Evolutionary conservation across 2,797 vertebrate species (phyloP).

Genomic region (Gymnodraco acuticeps): DNA sequence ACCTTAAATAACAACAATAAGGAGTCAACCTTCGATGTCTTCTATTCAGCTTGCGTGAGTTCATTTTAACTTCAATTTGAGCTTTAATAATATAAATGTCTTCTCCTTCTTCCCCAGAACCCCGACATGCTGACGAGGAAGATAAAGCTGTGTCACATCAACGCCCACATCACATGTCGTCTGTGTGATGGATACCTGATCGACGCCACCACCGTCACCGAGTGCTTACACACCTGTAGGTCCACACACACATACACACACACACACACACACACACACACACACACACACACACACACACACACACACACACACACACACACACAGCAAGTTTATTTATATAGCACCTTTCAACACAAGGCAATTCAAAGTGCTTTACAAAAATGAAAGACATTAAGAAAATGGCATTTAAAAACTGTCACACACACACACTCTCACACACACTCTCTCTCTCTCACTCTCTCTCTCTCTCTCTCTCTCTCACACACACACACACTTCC

Average conservation of each 20-base stretch:
- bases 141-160: conserved; percentile 99
- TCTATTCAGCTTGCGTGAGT: too few relatives aligned
- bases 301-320: neutral
- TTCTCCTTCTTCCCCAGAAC: conserved; percentile 71
- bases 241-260: conserved; percentile 47
- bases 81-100: too few relatives aligned
- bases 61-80: neutral
- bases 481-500: neutral
- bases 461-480: too few relatives aligned
- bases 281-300: neutral
- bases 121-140: conserved; percentile 98
- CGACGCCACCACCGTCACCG: conserved; percentile 98
- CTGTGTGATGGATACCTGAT: conserved; percentile 99
- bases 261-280: neutral
- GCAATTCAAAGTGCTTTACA: too few relatives aligned
- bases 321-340: too few relatives aligned
- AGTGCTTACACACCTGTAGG: conserved; percentile 99
- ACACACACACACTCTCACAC: too few relatives aligned
- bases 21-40: too few relatives aligned
- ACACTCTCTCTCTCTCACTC: too few relatives aligned
- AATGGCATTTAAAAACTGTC: too few relatives aligned
- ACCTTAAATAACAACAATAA: too few relatives aligned
- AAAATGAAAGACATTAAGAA: too few relatives aligned
- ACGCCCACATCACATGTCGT: conserved; percentile 98
- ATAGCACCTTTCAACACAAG: too few relatives aligned